Evolutionary conservation across 2,888 invertebrate genomes (phyloP), one percentile per base, ranked within the genome.

Genomic region (Lycaena phlaeas): DNA sequence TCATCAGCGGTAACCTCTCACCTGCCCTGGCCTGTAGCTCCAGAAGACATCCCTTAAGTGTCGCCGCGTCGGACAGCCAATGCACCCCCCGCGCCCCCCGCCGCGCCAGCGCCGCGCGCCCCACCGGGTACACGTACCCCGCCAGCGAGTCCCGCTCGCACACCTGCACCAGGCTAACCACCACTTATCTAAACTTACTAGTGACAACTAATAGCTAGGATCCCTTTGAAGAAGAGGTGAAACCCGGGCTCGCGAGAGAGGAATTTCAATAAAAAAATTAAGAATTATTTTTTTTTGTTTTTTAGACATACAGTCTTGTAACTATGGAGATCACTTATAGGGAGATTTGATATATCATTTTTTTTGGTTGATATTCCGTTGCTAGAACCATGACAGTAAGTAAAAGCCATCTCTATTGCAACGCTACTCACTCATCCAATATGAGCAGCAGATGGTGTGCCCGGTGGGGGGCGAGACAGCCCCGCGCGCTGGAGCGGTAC

Each of bases 361-460:
- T n/a, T n/a, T n/a, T n/a, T n/a, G n/a, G n/a, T n/a, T n/a, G n/a
- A n/a, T n/a, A n/a, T n/a, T n/a, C n/a, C n/a, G n/a, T n/a, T n/a
- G n/a, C n/a, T n/a, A n/a, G n/a, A n/a, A n/a, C n/a, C n/a, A n/a
- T n/a, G n/a, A n/a, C n/a, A n/a, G n/a, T n/a, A n/a, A n/a, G n/a
- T n/a, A n/a, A n/a, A n/a, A n/a, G n/a, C n/a, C n/a, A n/a, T n/a
- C n/a, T n/a, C n/a, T n/a, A n/a, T n/a, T n/a, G n/a, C 4, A 18
- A 18, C 2, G 30, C 7, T 2, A 66, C 82, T 69, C 43, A 85
- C 85, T 72, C 61, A 43, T 85, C 85, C 36, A 85, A 41, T 1
- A 75, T 54, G 1, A 77, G 55, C 11, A 85, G 57, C 1, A 85
- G 45, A 44, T 84, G 81, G 36, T 84, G 84, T 0, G 82, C 61